These are phyloP conservation scores for Poeciliopsis paucimaculata DNA, from an alignment of 2,797 vertebrate genomes.

Conservation along the genomic window DNA sequence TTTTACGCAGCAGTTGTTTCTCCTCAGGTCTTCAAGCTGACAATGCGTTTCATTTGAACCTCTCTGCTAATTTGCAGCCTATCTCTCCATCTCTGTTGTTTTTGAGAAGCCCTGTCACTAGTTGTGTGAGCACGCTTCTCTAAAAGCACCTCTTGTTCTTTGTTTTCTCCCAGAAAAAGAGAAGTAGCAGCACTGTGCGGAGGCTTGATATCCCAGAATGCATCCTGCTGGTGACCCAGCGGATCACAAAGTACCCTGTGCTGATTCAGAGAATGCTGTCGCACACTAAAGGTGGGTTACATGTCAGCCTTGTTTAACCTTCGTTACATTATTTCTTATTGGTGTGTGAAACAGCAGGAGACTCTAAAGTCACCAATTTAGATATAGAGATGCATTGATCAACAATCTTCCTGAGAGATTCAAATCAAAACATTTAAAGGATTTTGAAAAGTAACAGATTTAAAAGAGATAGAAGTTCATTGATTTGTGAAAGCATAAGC, in stretches of 20 bases:
- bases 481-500: neutral
- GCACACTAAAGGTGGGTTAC: slow-evolving; percentile 90
- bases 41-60: neutral
- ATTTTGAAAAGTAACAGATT: neutral
- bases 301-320: neutral
- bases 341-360: neutral
- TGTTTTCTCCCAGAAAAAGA: slow-evolving; percentile 88
- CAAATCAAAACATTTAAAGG: neutral
- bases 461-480: neutral
- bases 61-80: neutral
- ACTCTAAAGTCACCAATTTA: neutral
- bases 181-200: slow-evolving; percentile 92
- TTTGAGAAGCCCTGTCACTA: slow-evolving; percentile 27
- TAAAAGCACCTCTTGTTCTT: slow-evolving; percentile 31
- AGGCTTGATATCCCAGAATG: slow-evolving; percentile 96
- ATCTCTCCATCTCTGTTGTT: neutral
- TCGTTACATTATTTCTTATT: neutral
- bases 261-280: slow-evolving; percentile 93
- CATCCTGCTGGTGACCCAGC: slow-evolving; percentile 95
- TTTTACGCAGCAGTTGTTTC: neutral
- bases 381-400: neutral
- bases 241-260: slow-evolving; percentile 97
- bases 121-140: slow-evolving; percentile 30
- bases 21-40: neutral
- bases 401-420: neutral